phyloP scores from a whole-genome alignment of 2,797 vertebrate species.

The Micrastur ruficollis region DNA sequence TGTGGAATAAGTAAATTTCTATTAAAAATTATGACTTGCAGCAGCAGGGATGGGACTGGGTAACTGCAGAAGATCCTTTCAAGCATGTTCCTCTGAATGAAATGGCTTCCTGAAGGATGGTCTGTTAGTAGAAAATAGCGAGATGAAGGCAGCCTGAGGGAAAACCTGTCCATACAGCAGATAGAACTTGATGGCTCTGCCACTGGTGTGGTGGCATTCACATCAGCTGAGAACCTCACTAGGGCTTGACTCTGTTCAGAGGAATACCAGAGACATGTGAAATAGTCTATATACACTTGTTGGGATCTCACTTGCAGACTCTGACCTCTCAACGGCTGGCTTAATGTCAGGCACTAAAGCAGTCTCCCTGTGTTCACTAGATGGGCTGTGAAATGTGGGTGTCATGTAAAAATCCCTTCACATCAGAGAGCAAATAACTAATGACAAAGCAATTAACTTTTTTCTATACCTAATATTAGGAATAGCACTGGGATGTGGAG shows the following conservation, averaged over 20 bases:
- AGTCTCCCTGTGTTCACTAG: background rate
- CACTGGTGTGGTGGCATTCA: background rate
- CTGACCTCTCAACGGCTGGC: background rate
- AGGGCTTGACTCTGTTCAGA: background rate
- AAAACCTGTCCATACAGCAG: background rate
- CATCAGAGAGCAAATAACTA: background rate
- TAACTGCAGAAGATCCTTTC: background rate
- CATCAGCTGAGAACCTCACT: background rate
- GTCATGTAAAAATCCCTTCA: background rate
- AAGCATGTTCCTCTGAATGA: background rate
- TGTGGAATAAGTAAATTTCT: background rate
- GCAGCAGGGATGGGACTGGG: background rate
- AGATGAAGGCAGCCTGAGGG: background rate
- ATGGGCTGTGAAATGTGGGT: background rate
- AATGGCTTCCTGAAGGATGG: background rate
- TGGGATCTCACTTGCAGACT: background rate
- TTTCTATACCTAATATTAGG: background rate
- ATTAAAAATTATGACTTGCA: background rate
- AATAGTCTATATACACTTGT: background rate
- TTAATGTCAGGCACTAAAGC: background rate
- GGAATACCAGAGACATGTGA: background rate
- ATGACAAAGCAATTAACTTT: background rate
- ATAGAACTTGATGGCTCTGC: background rate
- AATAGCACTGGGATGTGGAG: background rate
- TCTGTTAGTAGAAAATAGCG: background rate